A percentile compares a stretch with the other conserved stretches of the same genome.
Conservation (phyloP, 2,888 invertebrate species). For the Palloptera scutellata region DNA sequence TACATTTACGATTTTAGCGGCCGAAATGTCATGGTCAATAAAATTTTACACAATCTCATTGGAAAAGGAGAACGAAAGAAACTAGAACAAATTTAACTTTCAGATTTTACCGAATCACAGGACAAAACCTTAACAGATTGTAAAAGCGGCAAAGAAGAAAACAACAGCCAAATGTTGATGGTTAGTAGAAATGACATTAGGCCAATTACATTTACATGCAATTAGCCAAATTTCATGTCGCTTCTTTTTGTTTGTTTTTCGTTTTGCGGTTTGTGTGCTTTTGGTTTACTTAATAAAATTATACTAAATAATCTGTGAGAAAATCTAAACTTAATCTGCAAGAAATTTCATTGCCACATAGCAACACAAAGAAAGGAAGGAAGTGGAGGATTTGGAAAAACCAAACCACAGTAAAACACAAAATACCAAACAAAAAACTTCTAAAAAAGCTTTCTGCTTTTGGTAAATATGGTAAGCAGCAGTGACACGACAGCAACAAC, state of each 20-base stretch:
- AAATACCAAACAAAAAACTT: background rate
- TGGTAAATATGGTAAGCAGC: no score
- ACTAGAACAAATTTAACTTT: no score
- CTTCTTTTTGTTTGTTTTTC: background rate
- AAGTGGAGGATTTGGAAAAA: background rate
- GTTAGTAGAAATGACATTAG: background rate
- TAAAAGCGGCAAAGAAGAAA: background rate
- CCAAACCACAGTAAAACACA: background rate
- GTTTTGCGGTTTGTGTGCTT: no score
- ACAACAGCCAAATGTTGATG: background rate
- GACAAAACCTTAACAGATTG: background rate
- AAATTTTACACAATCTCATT: background rate
- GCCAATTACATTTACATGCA: conserved; percentile 23
- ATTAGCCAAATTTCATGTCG: conserved; percentile 21
- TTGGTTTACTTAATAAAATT: background rate
- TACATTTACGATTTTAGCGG: background rate
- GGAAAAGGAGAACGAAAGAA: no score
- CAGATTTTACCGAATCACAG: background rate
- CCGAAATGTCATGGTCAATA: conserved; percentile 2
- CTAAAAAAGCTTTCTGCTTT: no score
- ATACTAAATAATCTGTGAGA: background rate
- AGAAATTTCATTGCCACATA: background rate
- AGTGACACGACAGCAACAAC: no score
- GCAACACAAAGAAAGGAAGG: background rate
- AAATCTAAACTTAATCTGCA: background rate